A percentile compares a stretch with the other conserved stretches of the same genome.
Conservation (phyloP, 2,888 invertebrate genomes). For the Nemotelus pantherinus region DNA sequence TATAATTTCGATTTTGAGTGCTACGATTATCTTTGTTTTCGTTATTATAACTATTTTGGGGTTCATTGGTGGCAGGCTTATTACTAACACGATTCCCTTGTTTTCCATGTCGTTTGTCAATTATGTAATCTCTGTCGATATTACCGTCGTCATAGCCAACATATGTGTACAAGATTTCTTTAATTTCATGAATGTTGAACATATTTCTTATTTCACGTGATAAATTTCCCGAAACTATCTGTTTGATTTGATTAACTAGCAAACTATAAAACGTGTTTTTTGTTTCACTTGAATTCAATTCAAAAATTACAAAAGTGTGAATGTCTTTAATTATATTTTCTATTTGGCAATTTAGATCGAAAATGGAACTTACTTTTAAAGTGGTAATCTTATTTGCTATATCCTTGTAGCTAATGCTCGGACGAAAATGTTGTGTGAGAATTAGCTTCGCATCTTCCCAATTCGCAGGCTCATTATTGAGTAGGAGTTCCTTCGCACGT, state of each 20-base stretch:
- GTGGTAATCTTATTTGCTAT: background rate
- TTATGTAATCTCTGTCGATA: background rate
- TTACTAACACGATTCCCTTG: background rate
- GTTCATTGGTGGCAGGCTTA: background rate
- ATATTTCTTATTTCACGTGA: background rate
- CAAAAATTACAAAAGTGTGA: background rate
- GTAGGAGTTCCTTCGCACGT: background rate
- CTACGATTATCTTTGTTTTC: background rate
- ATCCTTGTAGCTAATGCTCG: background rate
- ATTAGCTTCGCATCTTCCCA: too few species aligned
- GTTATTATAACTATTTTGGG: background rate
- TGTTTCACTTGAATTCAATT: background rate
- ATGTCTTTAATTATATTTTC: background rate
- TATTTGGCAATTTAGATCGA: background rate
- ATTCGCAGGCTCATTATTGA: too few species aligned
- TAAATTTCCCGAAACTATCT: background rate
- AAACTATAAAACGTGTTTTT: slow-evolving; percentile 4
- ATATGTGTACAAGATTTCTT: background rate
- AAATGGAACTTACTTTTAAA: background rate
- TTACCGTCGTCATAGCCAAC: background rate
- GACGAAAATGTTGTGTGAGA: background rate
- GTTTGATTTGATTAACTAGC: background rate
- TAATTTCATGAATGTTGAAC: background rate
- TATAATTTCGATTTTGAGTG: too few species aligned
- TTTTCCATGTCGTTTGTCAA: background rate